phyloP scores from a whole-genome alignment of 2,113 vertebrate species.

The Rhinogobius similis region DNA sequence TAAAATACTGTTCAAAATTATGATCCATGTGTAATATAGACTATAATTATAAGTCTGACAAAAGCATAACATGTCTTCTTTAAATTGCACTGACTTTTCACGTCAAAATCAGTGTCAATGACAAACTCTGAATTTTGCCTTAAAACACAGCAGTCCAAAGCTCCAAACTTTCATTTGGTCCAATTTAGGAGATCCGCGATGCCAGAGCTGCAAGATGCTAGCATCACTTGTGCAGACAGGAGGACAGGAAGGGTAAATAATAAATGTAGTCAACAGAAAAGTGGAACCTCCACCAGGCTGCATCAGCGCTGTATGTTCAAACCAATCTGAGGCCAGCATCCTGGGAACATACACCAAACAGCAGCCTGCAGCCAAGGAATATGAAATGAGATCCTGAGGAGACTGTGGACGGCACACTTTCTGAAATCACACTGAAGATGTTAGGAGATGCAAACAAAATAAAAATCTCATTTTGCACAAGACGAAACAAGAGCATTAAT shows the following conservation, averaged over 20 bases:
- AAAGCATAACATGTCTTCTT: slow-evolving; percentile 22
- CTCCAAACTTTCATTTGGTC: slow-evolving; percentile 51
- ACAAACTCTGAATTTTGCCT: slow-evolving; percentile 33
- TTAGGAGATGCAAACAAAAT: neutral
- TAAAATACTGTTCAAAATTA: no score
- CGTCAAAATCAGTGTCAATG: slow-evolving; percentile 52
- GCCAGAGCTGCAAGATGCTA: slow-evolving; percentile 35
- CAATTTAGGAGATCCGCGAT: slow-evolving; percentile 49
- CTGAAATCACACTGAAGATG: no score
- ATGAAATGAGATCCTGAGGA: slow-evolving; percentile 29
- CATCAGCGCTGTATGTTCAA: slow-evolving; percentile 42
- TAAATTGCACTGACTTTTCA: slow-evolving; percentile 32
- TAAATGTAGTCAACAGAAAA: slow-evolving; percentile 57
- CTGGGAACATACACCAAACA: slow-evolving; percentile 28
- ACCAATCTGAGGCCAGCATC: slow-evolving; percentile 39
- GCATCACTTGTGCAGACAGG: slow-evolving; percentile 47
- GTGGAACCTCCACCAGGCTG: slow-evolving; percentile 36
- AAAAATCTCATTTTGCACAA: neutral
- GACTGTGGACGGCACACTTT: neutral
- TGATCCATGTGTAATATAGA: no score
- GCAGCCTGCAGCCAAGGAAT: slow-evolving; percentile 26
- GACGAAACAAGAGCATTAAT: neutral
- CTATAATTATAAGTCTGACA: no score
- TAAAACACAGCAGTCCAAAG: slow-evolving; percentile 39
- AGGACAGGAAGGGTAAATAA: slow-evolving; percentile 63